Conservation (phyloP, 2,797 vertebrate genomes). For the Bovichtus variegatus region DNA sequence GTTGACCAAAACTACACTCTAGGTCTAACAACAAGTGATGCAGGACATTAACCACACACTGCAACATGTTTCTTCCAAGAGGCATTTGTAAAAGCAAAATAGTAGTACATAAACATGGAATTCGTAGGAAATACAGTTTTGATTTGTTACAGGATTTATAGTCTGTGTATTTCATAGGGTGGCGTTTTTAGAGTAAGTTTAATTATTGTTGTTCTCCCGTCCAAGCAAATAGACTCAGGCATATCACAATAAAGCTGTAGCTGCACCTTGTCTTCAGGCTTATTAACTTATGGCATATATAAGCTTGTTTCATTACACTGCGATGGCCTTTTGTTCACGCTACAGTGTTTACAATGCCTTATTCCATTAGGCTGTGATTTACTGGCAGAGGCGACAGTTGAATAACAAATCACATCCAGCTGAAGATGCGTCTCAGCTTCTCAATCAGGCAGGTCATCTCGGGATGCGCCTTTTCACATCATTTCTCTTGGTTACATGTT, state of each 20-base stretch:
- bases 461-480: constrained; percentile 50
- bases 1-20: neutral
- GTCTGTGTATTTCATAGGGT: neutral
- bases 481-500: constrained; percentile 47
- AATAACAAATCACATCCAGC: constrained; percentile 17
- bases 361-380: constrained; percentile 39
- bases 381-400: constrained; percentile 13
- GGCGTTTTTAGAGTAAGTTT: neutral
- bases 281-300: constrained; percentile 24
- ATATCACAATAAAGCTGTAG: constrained; percentile 12
- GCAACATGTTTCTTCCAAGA: neutral
- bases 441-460: constrained; percentile 38
- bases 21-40: neutral
- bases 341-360: constrained; percentile 17
- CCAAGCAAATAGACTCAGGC: neutral
- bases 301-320: constrained; percentile 29
- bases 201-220: constrained; percentile 1
- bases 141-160: constrained; percentile 20
- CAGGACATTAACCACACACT: neutral
- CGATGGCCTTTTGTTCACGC: constrained; percentile 28
- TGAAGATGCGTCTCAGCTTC: constrained; percentile 40
- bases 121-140: neutral
- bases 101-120: neutral
- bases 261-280: constrained; percentile 9
- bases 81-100: constrained; percentile 7